Percentiles rank a stretch among this genome's conserved stretches.
Evolutionary conservation across 2,113 vertebrate species (phyloP).

Genomic region (Syngnathus floridae): DNA sequence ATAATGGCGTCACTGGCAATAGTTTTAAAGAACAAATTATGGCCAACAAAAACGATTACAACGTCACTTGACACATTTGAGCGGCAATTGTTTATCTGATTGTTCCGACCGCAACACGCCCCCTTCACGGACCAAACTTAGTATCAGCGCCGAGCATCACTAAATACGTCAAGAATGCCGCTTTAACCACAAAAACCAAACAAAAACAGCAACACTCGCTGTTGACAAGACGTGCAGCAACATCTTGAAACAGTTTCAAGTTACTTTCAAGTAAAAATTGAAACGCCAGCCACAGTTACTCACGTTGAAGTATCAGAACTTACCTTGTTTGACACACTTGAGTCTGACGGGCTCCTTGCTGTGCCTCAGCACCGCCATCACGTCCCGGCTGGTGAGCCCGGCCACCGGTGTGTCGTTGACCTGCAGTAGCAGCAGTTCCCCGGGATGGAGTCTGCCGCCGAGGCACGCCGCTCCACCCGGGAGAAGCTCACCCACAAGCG

Average conservation of each 20-base stretch:
- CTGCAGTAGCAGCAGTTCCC: slow-evolving; percentile 88
- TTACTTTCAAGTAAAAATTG: background rate
- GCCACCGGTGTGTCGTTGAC: slow-evolving; percentile 96
- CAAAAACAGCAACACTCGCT: background rate
- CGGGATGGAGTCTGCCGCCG: slow-evolving; percentile 77
- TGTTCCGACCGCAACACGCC: slow-evolving; percentile 45
- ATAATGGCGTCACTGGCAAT: background rate
- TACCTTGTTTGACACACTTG: slow-evolving; percentile 95
- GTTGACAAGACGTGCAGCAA: background rate
- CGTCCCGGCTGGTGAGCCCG: slow-evolving; percentile 91
- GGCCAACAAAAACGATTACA: background rate
- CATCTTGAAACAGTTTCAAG: background rate
- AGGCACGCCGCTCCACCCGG: slow-evolving; percentile 77
- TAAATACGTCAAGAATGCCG: background rate
- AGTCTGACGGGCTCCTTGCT: slow-evolving; percentile 92
- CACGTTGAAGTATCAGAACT: background rate
- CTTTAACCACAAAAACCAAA: background rate
- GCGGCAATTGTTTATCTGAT: slow-evolving; percentile 25
- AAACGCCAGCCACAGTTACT: background rate
- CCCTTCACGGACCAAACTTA: slow-evolving; percentile 26
- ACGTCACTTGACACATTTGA: background rate
- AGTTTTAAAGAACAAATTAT: background rate
- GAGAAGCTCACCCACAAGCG: slow-evolving; percentile 83
- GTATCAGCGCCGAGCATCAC: slow-evolving; percentile 20
- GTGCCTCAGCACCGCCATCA: slow-evolving; percentile 90